Base-by-base conservation (phyloP, 1,140 invertebrate genomes). In the Drosophila watanabei region DNA sequence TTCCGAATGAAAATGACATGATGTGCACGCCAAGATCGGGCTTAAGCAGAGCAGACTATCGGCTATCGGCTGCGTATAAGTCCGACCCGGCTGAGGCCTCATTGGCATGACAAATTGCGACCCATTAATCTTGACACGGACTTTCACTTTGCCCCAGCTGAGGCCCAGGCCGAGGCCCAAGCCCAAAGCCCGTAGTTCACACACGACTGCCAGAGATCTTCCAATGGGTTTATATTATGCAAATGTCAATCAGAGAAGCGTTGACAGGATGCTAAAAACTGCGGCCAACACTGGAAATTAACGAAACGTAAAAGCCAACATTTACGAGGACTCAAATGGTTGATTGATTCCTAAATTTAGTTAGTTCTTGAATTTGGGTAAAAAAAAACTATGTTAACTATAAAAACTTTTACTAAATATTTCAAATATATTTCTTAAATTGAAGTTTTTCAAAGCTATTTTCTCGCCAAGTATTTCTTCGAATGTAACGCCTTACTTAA, bases 1-100 rank as follows among this genome's bases (percentile, higher is more conserved):
- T 88, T 79, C 75, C 73, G 63, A 86, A 89, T 84, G 84, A 88
- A 89, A 88, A 84, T 89, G 84, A 84, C 85, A 86, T 89, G 85
- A 81, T 84, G 77, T 85, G 78, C 81, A 83, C 77, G 84, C 80
- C 64, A 83, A 79, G 62, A 80, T 61, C 52, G 77, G 65, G 52
- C 62, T 46, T 63, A 59, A 66, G 49, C 61, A 52, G 59, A 80
- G 72, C 71, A 71, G 72, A 57, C 35, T 45, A 58, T 58, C 54
- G 14, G 33, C 45, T 13, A 71, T 71, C 68, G 63, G 49, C 59
- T 57, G 69, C 51, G 57, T 73, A 63, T 39, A 39, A 59, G 68
- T 30, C 54, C 35, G 35, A 33, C 32, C 43, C 60, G 46, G 61
- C 24, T 33, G 68, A 58, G 72, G 62, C 52, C 62, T 66, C 76